phyloP scores from a whole-genome alignment of 2,113 vertebrate species.

The Rhabdornis inornatus region DNA sequence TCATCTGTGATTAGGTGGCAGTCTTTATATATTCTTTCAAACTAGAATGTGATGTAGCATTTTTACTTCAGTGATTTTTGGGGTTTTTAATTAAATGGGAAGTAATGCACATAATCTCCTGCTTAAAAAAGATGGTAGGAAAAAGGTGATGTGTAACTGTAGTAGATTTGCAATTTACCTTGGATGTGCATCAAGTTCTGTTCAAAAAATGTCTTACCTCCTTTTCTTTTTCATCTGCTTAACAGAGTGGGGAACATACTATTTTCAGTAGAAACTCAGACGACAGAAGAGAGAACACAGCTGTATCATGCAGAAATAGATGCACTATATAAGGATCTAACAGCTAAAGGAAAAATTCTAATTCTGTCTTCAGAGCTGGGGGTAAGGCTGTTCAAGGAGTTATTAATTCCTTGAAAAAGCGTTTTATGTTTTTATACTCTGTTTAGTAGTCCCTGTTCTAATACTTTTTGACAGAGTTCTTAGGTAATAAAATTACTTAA shows the following conservation, averaged over 20 bases:
- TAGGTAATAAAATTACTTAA: background rate
- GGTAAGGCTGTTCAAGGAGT: constrained; percentile 69
- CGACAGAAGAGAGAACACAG: constrained; percentile 93
- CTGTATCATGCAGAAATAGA: constrained; percentile 97
- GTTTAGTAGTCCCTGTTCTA: background rate
- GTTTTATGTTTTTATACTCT: background rate
- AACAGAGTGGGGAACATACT: constrained; percentile 93
- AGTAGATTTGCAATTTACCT: background rate
- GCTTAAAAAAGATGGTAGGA: background rate
- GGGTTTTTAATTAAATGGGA: background rate
- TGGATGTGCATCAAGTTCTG: background rate
- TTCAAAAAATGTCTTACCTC: background rate
- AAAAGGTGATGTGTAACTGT: background rate
- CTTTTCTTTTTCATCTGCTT: background rate
- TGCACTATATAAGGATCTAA: constrained; percentile 94
- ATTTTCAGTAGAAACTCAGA: constrained; percentile 97
- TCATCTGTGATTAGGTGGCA: background rate
- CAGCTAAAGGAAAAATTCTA: constrained; percentile 89
- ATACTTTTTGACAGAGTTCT: background rate
- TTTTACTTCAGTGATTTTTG: background rate
- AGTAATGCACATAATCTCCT: background rate
- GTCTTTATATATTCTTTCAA: background rate
- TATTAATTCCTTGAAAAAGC: background rate
- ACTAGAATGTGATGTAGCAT: background rate
- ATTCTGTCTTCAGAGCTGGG: constrained; percentile 91